Conservation (phyloP, 2,888 invertebrate genomes). For the Ectropis crepuscularia region DNA sequence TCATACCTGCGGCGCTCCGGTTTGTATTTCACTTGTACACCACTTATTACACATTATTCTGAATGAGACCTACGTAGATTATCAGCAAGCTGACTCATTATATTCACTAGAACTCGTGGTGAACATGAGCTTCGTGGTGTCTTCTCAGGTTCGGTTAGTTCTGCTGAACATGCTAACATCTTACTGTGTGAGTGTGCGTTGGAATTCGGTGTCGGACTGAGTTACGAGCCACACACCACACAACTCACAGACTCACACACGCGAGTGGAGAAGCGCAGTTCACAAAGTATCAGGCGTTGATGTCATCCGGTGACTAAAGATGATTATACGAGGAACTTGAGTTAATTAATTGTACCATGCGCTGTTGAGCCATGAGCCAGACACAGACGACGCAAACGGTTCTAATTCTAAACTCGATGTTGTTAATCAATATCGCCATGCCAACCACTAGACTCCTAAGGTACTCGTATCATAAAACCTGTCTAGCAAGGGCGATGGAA, state of each 20-base stretch:
- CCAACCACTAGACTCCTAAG: conserved; percentile 39
- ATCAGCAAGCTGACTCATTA: conserved; percentile 61
- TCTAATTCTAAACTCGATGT: conserved; percentile 21
- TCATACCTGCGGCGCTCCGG: conserved; percentile 69
- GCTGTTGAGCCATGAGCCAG: conserved; percentile 9
- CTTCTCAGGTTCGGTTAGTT: conserved; percentile 40
- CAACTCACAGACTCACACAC: conserved; percentile 34
- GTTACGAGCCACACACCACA: conserved; percentile 30
- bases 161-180: conserved; percentile 28
- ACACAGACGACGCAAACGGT: conserved; percentile 10
- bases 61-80: conserved; percentile 70
- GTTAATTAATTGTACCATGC: conserved; percentile 26
- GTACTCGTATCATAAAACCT: background rate
- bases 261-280: conserved; percentile 34
- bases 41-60: conserved; percentile 69
- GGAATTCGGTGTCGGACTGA: conserved; percentile 49
- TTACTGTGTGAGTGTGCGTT: conserved; percentile 46
- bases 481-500: background rate
- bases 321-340: conserved; percentile 31
- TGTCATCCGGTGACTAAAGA: conserved; percentile 48
- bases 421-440: conserved; percentile 47
- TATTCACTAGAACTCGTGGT: conserved; percentile 51
- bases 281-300: conserved; percentile 35
- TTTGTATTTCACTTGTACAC: conserved; percentile 68
- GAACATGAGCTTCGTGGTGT: conserved; percentile 43